Evolutionary conservation across 2,113 vertebrate species (phyloP).

Genomic region (Tinamus guttatus): DNA sequence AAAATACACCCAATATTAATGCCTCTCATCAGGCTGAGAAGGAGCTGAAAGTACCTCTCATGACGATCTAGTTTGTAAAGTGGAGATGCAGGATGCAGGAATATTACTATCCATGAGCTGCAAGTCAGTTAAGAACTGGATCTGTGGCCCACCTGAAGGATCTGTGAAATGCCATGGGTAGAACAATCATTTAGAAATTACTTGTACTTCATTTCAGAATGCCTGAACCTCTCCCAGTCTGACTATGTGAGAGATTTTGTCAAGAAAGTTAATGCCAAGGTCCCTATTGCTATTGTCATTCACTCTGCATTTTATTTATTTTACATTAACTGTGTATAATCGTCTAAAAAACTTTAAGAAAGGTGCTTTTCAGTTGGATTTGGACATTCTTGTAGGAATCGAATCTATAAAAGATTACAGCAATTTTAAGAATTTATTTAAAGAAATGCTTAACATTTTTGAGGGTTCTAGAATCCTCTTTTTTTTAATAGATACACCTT

Average conservation of each 20-base stretch:
- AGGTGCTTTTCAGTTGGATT: not conserved
- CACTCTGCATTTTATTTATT: not conserved
- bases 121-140: not conserved
- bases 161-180: not conserved
- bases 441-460: not conserved
- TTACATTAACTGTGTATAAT: not conserved
- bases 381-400: not conserved
- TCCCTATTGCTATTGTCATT: not conserved
- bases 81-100: not conserved
- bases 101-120: conserved; percentile 40
- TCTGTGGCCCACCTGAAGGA: not conserved
- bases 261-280: not conserved
- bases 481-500: not conserved
- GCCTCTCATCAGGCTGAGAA: not conserved
- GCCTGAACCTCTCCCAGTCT: not conserved
- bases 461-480: not conserved
- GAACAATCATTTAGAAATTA: conserved; percentile 7
- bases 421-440: not conserved
- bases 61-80: conserved; percentile 41
- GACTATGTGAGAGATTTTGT: not conserved
- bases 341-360: not conserved
- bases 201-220: not conserved
- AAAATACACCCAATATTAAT: conserved; percentile 51
- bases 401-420: not conserved
- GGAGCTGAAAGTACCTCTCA: conserved; percentile 46